A percentile compares a stretch with the other conserved stretches of the same genome.
phyloP scores from a whole-genome alignment of 1,140 invertebrate genomes.

The Thalassaphorura encarpata region DNA sequence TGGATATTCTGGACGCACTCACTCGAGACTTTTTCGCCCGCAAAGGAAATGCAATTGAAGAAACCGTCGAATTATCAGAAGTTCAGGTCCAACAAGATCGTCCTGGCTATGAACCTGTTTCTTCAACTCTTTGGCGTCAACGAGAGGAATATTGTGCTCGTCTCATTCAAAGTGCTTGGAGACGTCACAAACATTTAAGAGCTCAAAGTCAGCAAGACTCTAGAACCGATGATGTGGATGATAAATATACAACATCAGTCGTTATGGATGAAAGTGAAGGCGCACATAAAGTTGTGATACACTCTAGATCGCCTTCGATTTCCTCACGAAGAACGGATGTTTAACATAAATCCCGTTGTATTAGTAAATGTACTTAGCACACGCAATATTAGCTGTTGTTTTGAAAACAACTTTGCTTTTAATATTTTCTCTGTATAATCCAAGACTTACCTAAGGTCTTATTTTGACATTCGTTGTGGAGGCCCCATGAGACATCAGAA shows the following conservation, averaged over 20 bases:
- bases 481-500: no score
- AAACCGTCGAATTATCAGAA: constrained; percentile 70
- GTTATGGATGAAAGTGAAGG: constrained; percentile 21
- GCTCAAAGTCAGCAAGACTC: constrained; percentile 33
- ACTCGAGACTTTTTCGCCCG: constrained; percentile 93
- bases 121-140: constrained; percentile 85
- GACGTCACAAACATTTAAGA: constrained; percentile 63
- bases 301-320: constrained; percentile 68
- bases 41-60: constrained; percentile 85
- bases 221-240: constrained; percentile 18
- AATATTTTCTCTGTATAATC: no score
- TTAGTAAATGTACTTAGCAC: no score
- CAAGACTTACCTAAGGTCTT: no score
- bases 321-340: constrained; percentile 68
- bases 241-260: constrained; percentile 22
- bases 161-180: constrained; percentile 89
- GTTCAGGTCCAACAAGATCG: constrained; percentile 61
- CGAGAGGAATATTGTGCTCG: constrained; percentile 90
- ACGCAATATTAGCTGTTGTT: no score
- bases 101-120: constrained; percentile 81
- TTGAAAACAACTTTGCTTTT: no score
- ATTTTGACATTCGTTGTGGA: no score
- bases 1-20: constrained; percentile 88
- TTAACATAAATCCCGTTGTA: no score
- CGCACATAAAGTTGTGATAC: constrained; percentile 57